Percentiles rank a stretch among this genome's conserved stretches.
These are phyloP conservation scores for Drosophila meridionalis DNA, from an alignment of 2,888 invertebrate species.

Conservation along the genomic window DNA sequence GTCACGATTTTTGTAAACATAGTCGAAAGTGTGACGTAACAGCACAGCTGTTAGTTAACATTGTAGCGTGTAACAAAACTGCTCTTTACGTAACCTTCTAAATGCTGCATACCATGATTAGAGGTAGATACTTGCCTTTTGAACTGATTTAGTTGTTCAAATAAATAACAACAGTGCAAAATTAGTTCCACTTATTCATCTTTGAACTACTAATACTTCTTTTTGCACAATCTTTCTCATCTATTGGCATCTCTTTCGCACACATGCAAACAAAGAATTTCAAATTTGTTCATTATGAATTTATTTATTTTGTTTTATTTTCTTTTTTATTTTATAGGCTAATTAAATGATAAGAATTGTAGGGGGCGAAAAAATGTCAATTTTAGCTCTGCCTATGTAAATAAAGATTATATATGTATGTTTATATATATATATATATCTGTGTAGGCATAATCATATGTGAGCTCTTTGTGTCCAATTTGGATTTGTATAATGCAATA, in stretches of 20 bases:
- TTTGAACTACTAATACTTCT: neutral
- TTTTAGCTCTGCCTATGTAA: constrained; percentile 19
- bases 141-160: neutral
- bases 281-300: constrained; percentile 39
- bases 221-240: neutral
- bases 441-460: constrained; percentile 15
- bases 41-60: neutral
- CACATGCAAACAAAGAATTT: neutral
- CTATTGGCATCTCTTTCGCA: neutral
- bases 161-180: neutral
- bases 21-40: neutral
- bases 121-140: neutral
- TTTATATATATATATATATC: constrained; percentile 22
- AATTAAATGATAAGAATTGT: constrained; percentile 47
- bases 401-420: constrained; percentile 6
- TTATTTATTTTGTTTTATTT: constrained; percentile 39
- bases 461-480: constrained; percentile 38
- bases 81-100: neutral
- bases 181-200: neutral
- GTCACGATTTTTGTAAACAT: too few relatives aligned
- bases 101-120: neutral
- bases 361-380: constrained; percentile 15
- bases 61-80: neutral
- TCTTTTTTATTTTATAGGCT: constrained; percentile 29
- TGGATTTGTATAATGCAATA: neutral